Evolutionary conservation across 2,888 invertebrate genomes (phyloP).

Genomic region (Blomia tropicalis): DNA sequence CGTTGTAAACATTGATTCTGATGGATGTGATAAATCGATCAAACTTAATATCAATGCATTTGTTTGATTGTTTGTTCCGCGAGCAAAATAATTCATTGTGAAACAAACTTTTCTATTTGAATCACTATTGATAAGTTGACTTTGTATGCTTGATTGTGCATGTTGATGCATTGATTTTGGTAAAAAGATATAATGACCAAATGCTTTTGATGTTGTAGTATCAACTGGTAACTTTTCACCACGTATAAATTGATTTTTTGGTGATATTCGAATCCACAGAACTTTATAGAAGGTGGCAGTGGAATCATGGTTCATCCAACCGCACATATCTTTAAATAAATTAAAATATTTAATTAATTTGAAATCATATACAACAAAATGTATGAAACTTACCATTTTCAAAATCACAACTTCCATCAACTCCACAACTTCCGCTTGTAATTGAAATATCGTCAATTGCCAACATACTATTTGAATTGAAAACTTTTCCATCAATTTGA

Average conservation of each 20-base stretch:
- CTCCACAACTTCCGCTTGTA: not conserved
- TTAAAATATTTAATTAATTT: not conserved
- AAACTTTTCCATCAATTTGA: not conserved
- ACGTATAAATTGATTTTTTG: not conserved
- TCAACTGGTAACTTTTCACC: not conserved
- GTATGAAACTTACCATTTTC: slow-evolving; percentile 3
- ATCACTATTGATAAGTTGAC: not conserved
- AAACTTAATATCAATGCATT: not conserved
- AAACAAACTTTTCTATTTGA: not conserved
- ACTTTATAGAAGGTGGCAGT: not conserved
- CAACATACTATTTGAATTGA: not conserved
- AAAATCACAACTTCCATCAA: slow-evolving; percentile 2
- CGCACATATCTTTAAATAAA: slow-evolving; percentile 4
- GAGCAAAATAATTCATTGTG: not conserved
- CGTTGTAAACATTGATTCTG: too few relatives aligned
- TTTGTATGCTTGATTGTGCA: not conserved
- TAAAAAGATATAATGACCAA: not conserved
- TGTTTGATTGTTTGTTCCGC: not conserved
- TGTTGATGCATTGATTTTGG: not conserved
- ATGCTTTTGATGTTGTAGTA: not conserved
- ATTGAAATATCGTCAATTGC: not conserved
- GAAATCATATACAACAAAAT: not conserved
- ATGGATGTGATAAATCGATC: not conserved
- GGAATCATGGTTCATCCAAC: not conserved
- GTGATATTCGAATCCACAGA: not conserved